Base-by-base conservation (phyloP, 2,888 invertebrate species). In the Diadegma fenestrale region DNA sequence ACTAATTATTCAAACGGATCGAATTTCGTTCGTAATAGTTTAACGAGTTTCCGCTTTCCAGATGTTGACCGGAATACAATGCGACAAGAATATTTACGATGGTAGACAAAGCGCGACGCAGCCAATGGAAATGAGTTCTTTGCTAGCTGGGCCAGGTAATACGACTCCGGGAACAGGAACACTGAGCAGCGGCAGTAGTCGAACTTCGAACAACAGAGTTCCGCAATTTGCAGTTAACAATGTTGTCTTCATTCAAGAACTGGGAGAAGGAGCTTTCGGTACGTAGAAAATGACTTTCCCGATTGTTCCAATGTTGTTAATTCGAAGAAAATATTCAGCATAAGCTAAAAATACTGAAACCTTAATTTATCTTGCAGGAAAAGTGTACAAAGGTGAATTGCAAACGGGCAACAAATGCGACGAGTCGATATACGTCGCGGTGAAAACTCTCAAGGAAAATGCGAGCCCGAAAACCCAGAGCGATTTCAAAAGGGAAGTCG, bases 201-300 rank as follows among this genome's bases (percentile, higher is more conserved):
- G 93, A 88, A 92, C 93, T 17, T 94, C 95, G 7, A 95, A 95
- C 14, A 95, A 95, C 91, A 89, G 97, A 90, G 97, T 98, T 63
- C 96, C 98, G 3, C 98, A 99, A 90, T 98, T 98, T 92, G 97
- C 97, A 0, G 95, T 98, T 84, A 96, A 97, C 83, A 97, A 98
- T 93, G 97, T 98, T 0, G 96, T 96, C 87, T 98, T 99, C 92
- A 95, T 98, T 68, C 98, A 98, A 93, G 98, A 99, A 94, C 94
- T 99, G 43, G 99, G 99, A 30, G 99, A 99, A 94, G 99, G 99
- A 14, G 98, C 99, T 43, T 99, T 99, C 94, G 99, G 99, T 94
- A 94, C 94, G 93, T 90, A 26, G 14, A 14, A 43, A 22, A 12
- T 4, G 12, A 22, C 22, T 22, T 22, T 51, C 10, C 12, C 10